phyloP scores from a whole-genome alignment of 2,797 vertebrate species.

The Enteromius fasciolatus region DNA sequence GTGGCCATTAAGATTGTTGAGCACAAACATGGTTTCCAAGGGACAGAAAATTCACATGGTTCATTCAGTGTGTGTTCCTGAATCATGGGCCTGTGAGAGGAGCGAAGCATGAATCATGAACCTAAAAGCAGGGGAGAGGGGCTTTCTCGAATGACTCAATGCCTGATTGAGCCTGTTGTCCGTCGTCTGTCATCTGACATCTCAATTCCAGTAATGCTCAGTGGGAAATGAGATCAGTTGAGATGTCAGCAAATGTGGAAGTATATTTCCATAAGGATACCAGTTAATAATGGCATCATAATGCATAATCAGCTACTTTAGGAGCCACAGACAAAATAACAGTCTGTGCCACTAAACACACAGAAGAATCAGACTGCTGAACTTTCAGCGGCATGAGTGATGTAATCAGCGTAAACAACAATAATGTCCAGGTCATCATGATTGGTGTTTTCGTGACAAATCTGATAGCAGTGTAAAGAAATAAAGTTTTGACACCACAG shows the following conservation, averaged over 20 bases:
- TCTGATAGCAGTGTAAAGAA: background rate
- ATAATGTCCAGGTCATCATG: background rate
- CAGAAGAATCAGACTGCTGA: background rate
- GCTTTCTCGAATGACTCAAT: constrained; percentile 64
- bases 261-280: constrained; percentile 37
- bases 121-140: constrained; percentile 61
- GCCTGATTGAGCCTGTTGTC: constrained; percentile 33
- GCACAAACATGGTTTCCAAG: constrained; percentile 67
- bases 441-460: background rate
- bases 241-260: constrained; percentile 28
- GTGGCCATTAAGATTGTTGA: constrained; percentile 58
- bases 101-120: constrained; percentile 54
- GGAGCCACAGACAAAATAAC: background rate
- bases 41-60: constrained; percentile 42
- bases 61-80: constrained; percentile 53
- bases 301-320: constrained; percentile 26
- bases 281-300: constrained; percentile 24
- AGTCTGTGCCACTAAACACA: background rate
- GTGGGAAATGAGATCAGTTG: constrained; percentile 28
- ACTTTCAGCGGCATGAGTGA: background rate
- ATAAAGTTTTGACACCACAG: background rate
- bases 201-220: constrained; percentile 26
- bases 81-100: constrained; percentile 56
- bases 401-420: background rate
- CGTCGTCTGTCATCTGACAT: too few relatives aligned